Base-by-base conservation (phyloP, 2,888 invertebrate species). In the Aromia moschata region DNA sequence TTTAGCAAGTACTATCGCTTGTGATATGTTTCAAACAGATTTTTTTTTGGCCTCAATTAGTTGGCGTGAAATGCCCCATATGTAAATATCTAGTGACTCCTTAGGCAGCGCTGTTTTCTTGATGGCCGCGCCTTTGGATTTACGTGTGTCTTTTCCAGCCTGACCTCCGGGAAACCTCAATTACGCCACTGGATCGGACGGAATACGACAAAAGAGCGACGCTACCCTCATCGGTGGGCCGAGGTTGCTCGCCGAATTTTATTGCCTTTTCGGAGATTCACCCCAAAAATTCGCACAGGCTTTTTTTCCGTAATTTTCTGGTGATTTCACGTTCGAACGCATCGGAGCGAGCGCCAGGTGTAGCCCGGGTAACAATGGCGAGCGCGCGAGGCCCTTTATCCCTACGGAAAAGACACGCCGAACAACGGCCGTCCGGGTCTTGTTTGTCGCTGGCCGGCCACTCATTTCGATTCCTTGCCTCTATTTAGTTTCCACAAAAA, bases 401-500 rank as follows among this genome's bases (percentile, higher is more conserved):
- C 69, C 74, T 74, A 71, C 70, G 69, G 70, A 70, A 74, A 69
- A 71, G 70, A 73, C 72, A 67, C n/a, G n/a, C 60, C 65, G 54
- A 61, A 62, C 64, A 58, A 45, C 44, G 51, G 62, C 57, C 65
- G n/a, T n/a, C n/a, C n/a, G 63, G 59, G 65, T 49, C 64, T 62
- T 46, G 67, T 66, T 72, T 68, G 65, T 70, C 64, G 60, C 56
- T 67, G 69, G 68, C 70, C 68, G 66, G 70, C 71, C 70, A 73
- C 68, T 72, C 68, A 70, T 70, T 71, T 72, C 67, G 56, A 59
- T 44, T 30, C 25, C 49, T 10, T 11, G 17, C 38, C 60, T 70
- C 75, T 74, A 76, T 77, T 77, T 76, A 76, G 73, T 74, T 71
- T 75, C 76, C 76, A 76, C 77, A 77, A 76, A 77, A 77, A 76